A percentile compares a stretch with the other conserved stretches of the same genome.
These are phyloP conservation scores for Pseudomugil tenellus DNA, from an alignment of 2,797 vertebrate genomes.

Conservation along the genomic window DNA sequence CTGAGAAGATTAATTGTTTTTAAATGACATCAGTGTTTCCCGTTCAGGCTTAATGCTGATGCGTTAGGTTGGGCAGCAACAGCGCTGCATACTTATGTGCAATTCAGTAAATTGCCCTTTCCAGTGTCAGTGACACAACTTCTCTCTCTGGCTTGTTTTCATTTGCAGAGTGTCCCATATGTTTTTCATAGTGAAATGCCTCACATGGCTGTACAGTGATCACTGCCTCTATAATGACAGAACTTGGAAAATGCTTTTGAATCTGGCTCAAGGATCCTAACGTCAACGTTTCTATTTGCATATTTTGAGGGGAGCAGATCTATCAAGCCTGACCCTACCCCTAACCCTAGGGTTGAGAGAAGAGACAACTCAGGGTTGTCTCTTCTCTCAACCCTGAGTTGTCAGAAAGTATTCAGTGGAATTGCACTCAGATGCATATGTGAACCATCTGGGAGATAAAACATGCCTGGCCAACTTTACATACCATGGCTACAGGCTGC, in stretches of 20 bases:
- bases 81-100: constrained; percentile 15
- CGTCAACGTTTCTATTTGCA: constrained; percentile 49
- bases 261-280: constrained; percentile 32
- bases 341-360: too few species aligned
- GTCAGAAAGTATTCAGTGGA: constrained; percentile 72
- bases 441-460: constrained; percentile 79
- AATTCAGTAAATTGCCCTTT: constrained; percentile 36
- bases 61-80: constrained; percentile 16
- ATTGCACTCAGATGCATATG: constrained; percentile 75
- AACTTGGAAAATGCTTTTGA: constrained; percentile 51
- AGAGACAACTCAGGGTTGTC: too few species aligned
- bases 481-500: constrained; percentile 70
- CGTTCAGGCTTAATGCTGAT: constrained; percentile 10
- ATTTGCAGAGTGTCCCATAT: constrained; percentile 39
- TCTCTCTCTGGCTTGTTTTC: constrained; percentile 12
- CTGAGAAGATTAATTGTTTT: constrained; percentile 42
- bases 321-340: too few species aligned
- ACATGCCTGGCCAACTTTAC: constrained; percentile 68
- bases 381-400: constrained; percentile 71
- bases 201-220: constrained; percentile 45
- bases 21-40: constrained; percentile 42
- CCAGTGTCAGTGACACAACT: constrained; percentile 29
- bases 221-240: constrained; percentile 37
- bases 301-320: constrained; percentile 43
- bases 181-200: constrained; percentile 47